phyloP scores from a whole-genome alignment of 1,140 invertebrate species.

The Saxidomus purpurata region DNA sequence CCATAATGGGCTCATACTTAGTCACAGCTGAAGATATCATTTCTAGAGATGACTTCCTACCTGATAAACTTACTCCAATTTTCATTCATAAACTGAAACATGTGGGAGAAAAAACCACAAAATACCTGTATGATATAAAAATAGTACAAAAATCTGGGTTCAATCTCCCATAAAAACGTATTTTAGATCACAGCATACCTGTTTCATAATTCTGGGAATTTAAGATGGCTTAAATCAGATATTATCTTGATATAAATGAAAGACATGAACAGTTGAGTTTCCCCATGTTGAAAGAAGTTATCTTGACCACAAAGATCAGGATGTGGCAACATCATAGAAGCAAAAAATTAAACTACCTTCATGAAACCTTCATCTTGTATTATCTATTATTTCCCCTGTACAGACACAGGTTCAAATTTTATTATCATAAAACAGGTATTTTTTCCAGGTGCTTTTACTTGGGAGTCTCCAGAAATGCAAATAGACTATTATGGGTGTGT shows the following conservation, averaged over 20 bases:
- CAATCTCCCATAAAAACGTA: background rate
- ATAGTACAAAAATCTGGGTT: background rate
- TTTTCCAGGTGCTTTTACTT: too few relatives aligned
- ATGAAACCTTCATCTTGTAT: too few relatives aligned
- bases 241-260: background rate
- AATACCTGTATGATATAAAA: background rate
- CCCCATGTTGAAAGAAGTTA: background rate
- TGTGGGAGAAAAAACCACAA: background rate
- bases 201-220: background rate
- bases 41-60: too few relatives aligned
- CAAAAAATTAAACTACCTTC: background rate
- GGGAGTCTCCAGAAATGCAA: too few relatives aligned
- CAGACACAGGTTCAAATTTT: too few relatives aligned
- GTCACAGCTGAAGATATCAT: too few relatives aligned
- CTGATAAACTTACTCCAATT: too few relatives aligned
- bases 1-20: too few relatives aligned
- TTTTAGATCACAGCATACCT: background rate
- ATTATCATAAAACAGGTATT: too few relatives aligned
- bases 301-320: constrained; percentile 4
- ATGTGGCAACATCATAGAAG: background rate
- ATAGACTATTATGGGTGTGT: too few relatives aligned
- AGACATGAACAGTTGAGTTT: constrained; percentile 1
- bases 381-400: too few relatives aligned
- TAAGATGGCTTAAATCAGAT: background rate
- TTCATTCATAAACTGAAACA: background rate